Conservation (phyloP, 2,888 invertebrate species). For the Phyllotreta striolata region DNA sequence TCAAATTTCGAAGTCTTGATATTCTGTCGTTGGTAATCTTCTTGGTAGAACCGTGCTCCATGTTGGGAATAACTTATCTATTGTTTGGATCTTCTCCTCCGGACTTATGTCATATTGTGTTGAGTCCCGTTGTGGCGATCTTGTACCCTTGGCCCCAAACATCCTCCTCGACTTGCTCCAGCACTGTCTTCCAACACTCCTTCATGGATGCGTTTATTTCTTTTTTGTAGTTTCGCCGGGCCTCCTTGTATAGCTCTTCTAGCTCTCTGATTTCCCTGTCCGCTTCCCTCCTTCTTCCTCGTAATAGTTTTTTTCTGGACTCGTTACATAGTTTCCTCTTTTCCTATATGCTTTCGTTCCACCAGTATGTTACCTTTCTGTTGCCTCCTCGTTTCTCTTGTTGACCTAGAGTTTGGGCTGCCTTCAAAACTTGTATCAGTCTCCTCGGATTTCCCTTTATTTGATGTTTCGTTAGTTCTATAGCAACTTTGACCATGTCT, state of each 20-base stretch:
- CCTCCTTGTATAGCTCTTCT: background rate
- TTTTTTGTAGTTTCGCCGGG: background rate
- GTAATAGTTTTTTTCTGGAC: too few species aligned
- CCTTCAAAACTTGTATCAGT: too few species aligned
- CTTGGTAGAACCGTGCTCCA: too few species aligned
- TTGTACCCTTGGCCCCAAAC: constrained; percentile 14
- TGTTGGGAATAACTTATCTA: constrained; percentile 4
- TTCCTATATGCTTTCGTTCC: background rate
- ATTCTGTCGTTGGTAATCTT: too few species aligned
- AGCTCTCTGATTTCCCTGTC: too few species aligned
- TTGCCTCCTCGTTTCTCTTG: background rate
- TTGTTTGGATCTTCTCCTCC: constrained; percentile 1
- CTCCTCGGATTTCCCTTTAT: too few species aligned
- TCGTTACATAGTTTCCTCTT: constrained; percentile 13
- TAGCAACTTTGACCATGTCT: too few species aligned
- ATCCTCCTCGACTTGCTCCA: constrained; percentile 3
- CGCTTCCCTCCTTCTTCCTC: too few species aligned
- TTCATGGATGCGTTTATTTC: constrained; percentile 14
- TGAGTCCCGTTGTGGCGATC: constrained; percentile 6
- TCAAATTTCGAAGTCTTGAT: too few species aligned
- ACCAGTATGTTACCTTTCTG: constrained; percentile 12
- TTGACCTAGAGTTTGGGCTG: too few species aligned
- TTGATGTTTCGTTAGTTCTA: too few species aligned
- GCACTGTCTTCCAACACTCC: background rate
- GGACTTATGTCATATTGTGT: background rate